phyloP scores from a whole-genome alignment of 1,140 invertebrate species.

The Mycetomoellerius zeteki region DNA sequence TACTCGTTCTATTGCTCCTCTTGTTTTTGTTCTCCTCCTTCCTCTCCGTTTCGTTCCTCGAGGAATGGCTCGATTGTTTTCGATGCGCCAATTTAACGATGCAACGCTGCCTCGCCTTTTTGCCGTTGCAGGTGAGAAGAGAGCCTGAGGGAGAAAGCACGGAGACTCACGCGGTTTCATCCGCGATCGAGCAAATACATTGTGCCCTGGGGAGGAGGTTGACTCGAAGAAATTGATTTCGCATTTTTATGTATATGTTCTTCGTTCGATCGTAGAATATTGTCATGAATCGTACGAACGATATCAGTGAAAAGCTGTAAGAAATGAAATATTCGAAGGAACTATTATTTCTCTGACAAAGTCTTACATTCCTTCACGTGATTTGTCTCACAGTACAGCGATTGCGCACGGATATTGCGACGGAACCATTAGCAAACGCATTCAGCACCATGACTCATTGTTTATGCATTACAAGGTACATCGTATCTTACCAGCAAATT shows the following conservation, averaged over 20 bases:
- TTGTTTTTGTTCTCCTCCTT: slow-evolving; percentile 1
- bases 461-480: background rate
- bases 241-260: background rate
- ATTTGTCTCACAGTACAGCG: background rate
- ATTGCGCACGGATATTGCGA: background rate
- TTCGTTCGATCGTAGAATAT: slow-evolving; percentile 3
- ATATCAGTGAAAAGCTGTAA: too few relatives aligned
- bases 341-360: background rate
- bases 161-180: slow-evolving; percentile 36
- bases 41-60: background rate
- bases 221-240: slow-evolving; percentile 45
- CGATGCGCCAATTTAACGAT: slow-evolving; percentile 70
- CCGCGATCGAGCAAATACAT: slow-evolving; percentile 30
- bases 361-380: background rate
- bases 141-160: slow-evolving; percentile 28
- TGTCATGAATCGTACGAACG: background rate
- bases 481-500: slow-evolving; percentile 26
- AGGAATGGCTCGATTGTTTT: slow-evolving; percentile 68
- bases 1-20: slow-evolving; percentile 25
- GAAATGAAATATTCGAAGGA: background rate
- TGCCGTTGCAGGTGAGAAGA: slow-evolving; percentile 59
- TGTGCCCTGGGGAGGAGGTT: slow-evolving; percentile 18
- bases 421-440: slow-evolving; percentile 9
- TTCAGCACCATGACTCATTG: background rate
- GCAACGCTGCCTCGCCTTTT: slow-evolving; percentile 59